A percentile compares a stretch with the other conserved stretches of the same genome.
These are phyloP conservation scores for Phalacrocorax aristotelis DNA, from an alignment of 2,113 vertebrate genomes.

Conservation along the genomic window DNA sequence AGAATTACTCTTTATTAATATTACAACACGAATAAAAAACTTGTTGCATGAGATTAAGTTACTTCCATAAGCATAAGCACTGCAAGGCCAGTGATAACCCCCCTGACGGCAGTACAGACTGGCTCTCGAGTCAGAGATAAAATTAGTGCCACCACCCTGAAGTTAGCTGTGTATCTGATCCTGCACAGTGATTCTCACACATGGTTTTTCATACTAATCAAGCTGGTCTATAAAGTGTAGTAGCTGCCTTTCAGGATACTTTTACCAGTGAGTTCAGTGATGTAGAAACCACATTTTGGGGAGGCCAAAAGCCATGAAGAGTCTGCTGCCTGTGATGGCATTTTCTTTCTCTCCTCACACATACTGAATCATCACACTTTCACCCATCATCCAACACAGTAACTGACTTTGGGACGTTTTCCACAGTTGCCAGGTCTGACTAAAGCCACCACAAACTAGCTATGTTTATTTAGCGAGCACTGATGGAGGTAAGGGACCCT, in stretches of 20 bases:
- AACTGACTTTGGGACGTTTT: not conserved
- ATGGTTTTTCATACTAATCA: not conserved
- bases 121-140: not conserved
- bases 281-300: not conserved
- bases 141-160: not conserved
- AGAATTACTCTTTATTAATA: slow-evolving; percentile 51
- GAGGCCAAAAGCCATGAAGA: not conserved
- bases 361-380: not conserved
- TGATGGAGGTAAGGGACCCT: not conserved
- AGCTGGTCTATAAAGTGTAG: not conserved
- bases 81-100: not conserved
- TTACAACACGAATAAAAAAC: not conserved
- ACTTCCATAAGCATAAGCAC: not conserved
- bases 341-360: not conserved
- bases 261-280: not conserved
- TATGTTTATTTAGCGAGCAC: not conserved
- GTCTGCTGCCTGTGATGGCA: not conserved
- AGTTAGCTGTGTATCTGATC: not conserved
- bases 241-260: slow-evolving; percentile 15
- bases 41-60: not conserved
- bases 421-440: not conserved
- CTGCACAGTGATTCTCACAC: not conserved
- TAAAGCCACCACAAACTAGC: not conserved
- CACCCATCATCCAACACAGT: not conserved
- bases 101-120: not conserved